Percentiles rank a stretch among this genome's conserved stretches.
Conservation (phyloP, 1,140 invertebrate species). For the Cyphomyrmex costatus region DNA sequence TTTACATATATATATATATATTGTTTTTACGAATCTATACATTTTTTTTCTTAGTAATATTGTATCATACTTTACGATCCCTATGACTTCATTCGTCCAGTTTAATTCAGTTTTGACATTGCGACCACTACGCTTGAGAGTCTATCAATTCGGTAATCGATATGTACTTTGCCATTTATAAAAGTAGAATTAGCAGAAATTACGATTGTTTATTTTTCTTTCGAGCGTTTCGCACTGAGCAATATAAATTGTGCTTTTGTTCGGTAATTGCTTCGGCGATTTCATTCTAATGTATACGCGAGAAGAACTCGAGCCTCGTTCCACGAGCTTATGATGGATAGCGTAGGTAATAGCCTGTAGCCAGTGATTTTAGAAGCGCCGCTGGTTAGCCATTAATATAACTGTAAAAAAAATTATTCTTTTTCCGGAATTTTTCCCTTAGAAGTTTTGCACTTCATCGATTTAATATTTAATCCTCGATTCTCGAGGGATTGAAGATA, state of each 20-base stretch:
- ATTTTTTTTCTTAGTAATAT: background rate
- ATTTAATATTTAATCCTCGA: background rate
- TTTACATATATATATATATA: conserved; percentile 1
- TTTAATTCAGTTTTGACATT: conserved; percentile 30
- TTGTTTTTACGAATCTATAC: background rate
- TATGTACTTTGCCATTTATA: background rate
- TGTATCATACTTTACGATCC: background rate
- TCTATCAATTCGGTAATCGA: background rate
- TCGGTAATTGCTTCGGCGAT: conserved; percentile 8
- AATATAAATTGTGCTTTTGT: conserved; percentile 17
- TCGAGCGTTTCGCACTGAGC: background rate
- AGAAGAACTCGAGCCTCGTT: conserved; percentile 10
- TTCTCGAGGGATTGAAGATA: background rate
- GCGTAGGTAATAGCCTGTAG: conserved; percentile 2
- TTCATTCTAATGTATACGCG: conserved; percentile 14
- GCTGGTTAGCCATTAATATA: conserved; percentile 28
- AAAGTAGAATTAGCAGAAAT: background rate
- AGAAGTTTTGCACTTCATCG: background rate
- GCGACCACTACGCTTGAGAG: background rate
- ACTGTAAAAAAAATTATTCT: background rate
- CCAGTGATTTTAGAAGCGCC: conserved; percentile 27
- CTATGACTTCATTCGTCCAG: background rate
- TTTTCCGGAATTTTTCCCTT: background rate
- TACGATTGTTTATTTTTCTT: background rate
- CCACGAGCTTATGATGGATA: conserved; percentile 10